Base-by-base conservation (phyloP, 2,888 invertebrate genomes). In the Horisme vitalbata region DNA sequence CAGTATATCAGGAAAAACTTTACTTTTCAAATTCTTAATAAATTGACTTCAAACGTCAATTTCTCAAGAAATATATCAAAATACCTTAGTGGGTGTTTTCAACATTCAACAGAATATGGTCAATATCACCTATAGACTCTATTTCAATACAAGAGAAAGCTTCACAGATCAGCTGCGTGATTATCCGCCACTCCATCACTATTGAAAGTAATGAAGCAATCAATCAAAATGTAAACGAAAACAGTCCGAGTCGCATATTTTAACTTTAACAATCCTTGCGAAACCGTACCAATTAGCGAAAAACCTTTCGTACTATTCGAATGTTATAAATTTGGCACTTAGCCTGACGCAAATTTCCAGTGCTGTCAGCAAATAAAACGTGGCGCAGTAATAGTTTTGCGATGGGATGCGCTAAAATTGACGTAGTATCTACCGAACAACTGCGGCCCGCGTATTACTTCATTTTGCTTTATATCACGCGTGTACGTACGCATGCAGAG, bases 301-400 rank as follows among this genome's bases (percentile, higher is more conserved):
- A 86, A 88, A 85, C 83, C 81, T 81, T 80, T 73, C 72, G 71
- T 78, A 77, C 73, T 78, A 77, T 79, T 56, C 75, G 81, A 77
- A 83, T 81, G 84, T 83, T 83, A 84, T 84, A 88, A 88, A 87
- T 89, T 89, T 88, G 88, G 88, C 88, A 86, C 87, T 87, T 84
- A 82, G 85, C 83, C 87, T 85, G 86, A 86, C 85, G 83, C 79
- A 87, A 86, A 88, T 87, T 87, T 88, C 80, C 79, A 80, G 65
- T 74, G 72, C 73, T 81, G 80, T 83, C 86, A 81, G 80, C 82
- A 82, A 82, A 87, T 86, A 83, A 81, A 85, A 78, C 73, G 81
- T 77, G 73, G 75, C 66, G 79, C 79, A 79, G 82, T 80, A 79
- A 82, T 82, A 83, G 82, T 83, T 82, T 79, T 75, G 78, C 74